Evolutionary conservation across 37 sponge, comb jelly and placozoan genomes (phyloP), one percentile per base, ranked within the genome.

Genomic region (Agelas oroides): DNA sequence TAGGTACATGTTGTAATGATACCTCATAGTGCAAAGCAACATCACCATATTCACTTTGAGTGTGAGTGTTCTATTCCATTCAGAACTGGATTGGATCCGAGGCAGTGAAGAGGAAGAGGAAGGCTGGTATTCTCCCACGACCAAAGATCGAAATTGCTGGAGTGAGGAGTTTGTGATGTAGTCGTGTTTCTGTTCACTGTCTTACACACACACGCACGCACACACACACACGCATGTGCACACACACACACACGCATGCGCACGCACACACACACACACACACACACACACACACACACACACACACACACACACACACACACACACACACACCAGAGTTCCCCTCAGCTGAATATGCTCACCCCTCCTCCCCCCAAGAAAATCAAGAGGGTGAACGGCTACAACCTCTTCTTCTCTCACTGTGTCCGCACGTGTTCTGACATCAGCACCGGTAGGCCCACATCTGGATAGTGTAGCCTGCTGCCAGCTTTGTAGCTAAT

Each of bases 81-180:
- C 53, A 95, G 95, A 95, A 95, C 75, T 95, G 96, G 96, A 92
- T 95, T 60, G 96, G 96, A 52, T 90, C 96, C 15, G 96, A 95
- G 62, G 90, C 92, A 24, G 96, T 95, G 1, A 92, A 90, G 82
- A 86, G 96, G 59, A 95, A 95, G 88, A 92, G 84, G 79, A 89
- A 89, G 58, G 92, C 90, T 33, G 95, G 95, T 2, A 82, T 95
- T 58, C 77, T 95, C 1, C 95, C 95, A 17, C 62, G 86, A 41
- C 92, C 95, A 18, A 95, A 91, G 71, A 75, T 95, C 28, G 92
- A 95, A 62, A 84, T 93, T 37, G 52, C 86, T 37, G 86, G 85
- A 39, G 93, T 92, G 38, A 57, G 81, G 74, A 24, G 46, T 46
- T 46, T 3, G 3, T 46, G 46, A 12, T 46, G 46, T 46, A 12